A percentile compares a stretch with the other conserved stretches of the same genome.
These are phyloP conservation scores for Notarius lentiginosus DNA, from an alignment of 2,113 vertebrate species.

Conservation along the genomic window DNA sequence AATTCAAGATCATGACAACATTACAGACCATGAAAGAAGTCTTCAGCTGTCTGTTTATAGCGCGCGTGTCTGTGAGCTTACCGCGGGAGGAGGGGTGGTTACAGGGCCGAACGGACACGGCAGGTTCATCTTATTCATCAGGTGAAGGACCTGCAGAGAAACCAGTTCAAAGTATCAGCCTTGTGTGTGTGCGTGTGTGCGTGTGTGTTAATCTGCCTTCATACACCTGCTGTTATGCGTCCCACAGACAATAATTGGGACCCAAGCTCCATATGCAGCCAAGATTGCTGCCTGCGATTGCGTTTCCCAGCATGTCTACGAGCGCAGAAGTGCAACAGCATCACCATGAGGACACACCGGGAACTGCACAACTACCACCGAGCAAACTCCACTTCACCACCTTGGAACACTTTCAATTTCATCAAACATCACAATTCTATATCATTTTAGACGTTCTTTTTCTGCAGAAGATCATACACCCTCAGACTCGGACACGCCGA, in stretches of 20 bases:
- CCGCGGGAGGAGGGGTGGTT: slow-evolving; percentile 86
- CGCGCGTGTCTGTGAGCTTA: slow-evolving; percentile 61
- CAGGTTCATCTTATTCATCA: slow-evolving; percentile 99
- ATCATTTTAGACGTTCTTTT: neutral
- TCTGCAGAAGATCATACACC: no score
- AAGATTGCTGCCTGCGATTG: slow-evolving; percentile 53
- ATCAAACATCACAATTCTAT: neutral
- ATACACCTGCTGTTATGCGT: slow-evolving; percentile 47
- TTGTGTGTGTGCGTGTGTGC: neutral
- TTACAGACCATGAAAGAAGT: neutral
- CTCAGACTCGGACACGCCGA: no score
- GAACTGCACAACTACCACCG: slow-evolving; percentile 34
- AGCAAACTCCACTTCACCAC: neutral
- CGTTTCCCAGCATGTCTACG: slow-evolving; percentile 11
- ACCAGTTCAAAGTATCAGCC: slow-evolving; percentile 19
- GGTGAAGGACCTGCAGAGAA: slow-evolving; percentile 87
- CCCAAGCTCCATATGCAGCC: slow-evolving; percentile 62
- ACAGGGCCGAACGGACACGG: slow-evolving; percentile 91
- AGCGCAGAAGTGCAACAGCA: slow-evolving; percentile 58
- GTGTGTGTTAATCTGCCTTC: slow-evolving; percentile 18
- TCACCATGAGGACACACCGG: slow-evolving; percentile 62
- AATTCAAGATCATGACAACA: neutral
- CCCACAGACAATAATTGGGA: slow-evolving; percentile 53
- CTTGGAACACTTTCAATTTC: neutral
- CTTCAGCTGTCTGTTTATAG: neutral